phyloP scores from a whole-genome alignment of 2,113 vertebrate genomes.

The Triplophysa dalaica region DNA sequence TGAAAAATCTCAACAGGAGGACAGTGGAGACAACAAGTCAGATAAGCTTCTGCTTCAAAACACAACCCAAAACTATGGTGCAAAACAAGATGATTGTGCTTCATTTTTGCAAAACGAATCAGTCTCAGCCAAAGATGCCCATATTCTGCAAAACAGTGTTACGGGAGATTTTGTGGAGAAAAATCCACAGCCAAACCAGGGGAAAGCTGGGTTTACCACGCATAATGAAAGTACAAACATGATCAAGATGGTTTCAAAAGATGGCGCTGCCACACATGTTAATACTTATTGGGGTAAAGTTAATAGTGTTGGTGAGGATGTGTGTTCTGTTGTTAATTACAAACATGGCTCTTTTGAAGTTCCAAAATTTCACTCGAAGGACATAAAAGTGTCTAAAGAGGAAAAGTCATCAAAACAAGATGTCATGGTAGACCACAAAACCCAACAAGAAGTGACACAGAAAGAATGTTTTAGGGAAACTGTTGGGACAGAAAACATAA shows the following conservation, averaged over 20 bases:
- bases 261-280: conserved; percentile 36
- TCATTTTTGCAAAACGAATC: conserved; percentile 26
- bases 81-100: conserved; percentile 38
- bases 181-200: background rate
- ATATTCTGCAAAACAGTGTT: conserved; percentile 3
- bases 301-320: conserved; percentile 13
- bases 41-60: background rate
- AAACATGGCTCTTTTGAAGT: conserved; percentile 17
- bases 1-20: background rate
- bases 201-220: conserved; percentile 48
- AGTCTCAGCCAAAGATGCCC: conserved; percentile 4
- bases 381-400: conserved; percentile 27
- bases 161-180: conserved; percentile 11
- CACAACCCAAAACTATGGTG: background rate
- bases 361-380: background rate
- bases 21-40: background rate
- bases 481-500: background rate
- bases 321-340: conserved; percentile 27
- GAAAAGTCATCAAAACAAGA: conserved; percentile 22
- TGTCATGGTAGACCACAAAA: conserved; percentile 5
- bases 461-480: background rate
- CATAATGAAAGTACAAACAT: conserved; percentile 22
- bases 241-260: conserved; percentile 50
- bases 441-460: conserved; percentile 27
- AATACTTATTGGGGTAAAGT: conserved; percentile 36